A percentile compares a stretch with the other conserved stretches of the same genome.
phyloP scores from a whole-genome alignment of 1,140 invertebrate species.

The Drosophila sproati region DNA sequence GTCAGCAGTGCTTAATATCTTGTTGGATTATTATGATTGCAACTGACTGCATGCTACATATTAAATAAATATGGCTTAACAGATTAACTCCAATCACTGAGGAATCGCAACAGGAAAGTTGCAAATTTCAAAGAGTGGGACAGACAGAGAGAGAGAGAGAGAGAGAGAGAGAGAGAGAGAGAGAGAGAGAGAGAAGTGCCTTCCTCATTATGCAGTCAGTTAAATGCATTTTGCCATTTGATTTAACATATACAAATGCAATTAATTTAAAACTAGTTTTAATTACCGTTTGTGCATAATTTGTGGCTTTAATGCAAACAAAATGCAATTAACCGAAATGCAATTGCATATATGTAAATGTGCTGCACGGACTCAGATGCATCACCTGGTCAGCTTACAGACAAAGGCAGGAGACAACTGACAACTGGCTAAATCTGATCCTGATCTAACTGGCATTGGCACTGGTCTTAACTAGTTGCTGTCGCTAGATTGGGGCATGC shows the following conservation, averaged over 20 bases:
- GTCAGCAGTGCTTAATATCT: conserved; percentile 15
- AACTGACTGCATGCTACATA: no score
- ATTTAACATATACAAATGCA: conserved; percentile 62
- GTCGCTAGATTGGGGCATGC: conserved; percentile 17
- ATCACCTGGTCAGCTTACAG: no score
- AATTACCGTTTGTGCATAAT: conserved; percentile 63
- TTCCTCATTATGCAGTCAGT: conserved; percentile 46
- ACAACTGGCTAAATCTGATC: neutral
- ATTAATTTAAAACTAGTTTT: conserved; percentile 70
- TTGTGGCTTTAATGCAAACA: conserved; percentile 66
- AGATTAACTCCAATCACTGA: no score
- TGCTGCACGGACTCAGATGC: no score
- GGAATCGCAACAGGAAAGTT: neutral
- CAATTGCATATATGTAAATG: conserved; percentile 46
- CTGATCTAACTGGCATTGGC: neutral
- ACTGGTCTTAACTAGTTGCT: neutral
- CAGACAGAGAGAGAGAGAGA: no score
- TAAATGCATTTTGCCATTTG: conserved; percentile 56
- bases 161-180: no score
- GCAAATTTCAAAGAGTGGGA: neutral
- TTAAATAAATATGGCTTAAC: no score
- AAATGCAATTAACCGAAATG: conserved; percentile 70
- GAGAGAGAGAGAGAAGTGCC: no score
- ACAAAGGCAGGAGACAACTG: conserved; percentile 2
- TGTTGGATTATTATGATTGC: conserved; percentile 15